Evolutionary conservation across 2,888 invertebrate species (phyloP), one percentile per base, ranked within the genome.

Genomic region (Danaus chrysippus): DNA sequence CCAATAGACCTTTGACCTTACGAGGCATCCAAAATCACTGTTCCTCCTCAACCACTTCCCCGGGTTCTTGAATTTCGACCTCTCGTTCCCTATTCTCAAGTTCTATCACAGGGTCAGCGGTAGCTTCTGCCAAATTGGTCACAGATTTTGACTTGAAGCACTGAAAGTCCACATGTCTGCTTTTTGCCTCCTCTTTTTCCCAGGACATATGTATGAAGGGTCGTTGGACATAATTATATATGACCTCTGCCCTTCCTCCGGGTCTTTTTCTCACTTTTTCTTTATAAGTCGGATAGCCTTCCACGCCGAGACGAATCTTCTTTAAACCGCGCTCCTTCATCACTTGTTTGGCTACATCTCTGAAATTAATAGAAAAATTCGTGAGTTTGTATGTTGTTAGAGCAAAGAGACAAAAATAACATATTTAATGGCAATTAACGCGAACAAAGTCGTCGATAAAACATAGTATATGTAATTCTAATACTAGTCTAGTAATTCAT

Each of bases 111-210:
- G 97, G 97, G 84, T 98, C 98, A 0, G 98, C 98, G 0, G 97
- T 97, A 0, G 98, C 98, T 76, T 98, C 98, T 0, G 98, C 98
- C 67, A 99, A 90, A 87, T 99, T 99, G 10, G 98, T 99, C 41
- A 99, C 98, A 0, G 98, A 98, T 81, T 99, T 99, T 3, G 98
- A 98, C 86, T 98, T 99, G 61, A 99, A 98, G 81, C 99, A 99
- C 90, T 99, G 97, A 79, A 99, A 99, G 85, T 99, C 99, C 0
- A 99, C 99, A 81, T 99, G 99, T 0, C 99, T 94, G 77, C 98
- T 98, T 80, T 99, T 98, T 0, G 99, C 99, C 77, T 99, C 99
- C 78, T 99, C 99, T 77, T 99, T 99, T 82, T 99, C 99, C 99
- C 99, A 99, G 0, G 98, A 98, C 96, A 98, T 98, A 79, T 99